These are phyloP conservation scores for Meganola albula DNA, from an alignment of 2,888 invertebrate species.

Conservation along the genomic window DNA sequence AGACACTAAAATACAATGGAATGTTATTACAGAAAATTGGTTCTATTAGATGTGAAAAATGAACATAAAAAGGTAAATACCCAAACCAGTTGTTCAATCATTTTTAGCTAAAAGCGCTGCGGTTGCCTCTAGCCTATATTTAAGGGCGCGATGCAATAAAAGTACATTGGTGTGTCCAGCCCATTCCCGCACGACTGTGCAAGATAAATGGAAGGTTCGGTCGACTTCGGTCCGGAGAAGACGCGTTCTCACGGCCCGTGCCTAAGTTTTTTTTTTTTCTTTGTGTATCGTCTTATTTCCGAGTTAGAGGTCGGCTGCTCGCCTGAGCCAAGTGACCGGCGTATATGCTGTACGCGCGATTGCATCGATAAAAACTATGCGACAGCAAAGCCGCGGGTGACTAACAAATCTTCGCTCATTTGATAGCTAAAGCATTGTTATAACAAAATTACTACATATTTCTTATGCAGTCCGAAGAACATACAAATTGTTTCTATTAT, in stretches of 20 bases:
- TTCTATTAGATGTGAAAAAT: too few relatives aligned
- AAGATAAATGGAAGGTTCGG: constrained; percentile 71
- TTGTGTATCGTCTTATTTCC: constrained; percentile 70
- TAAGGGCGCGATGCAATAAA: constrained; percentile 74
- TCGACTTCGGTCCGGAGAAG: constrained; percentile 53
- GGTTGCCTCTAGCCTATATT: constrained; percentile 67
- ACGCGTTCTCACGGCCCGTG: constrained; percentile 69
- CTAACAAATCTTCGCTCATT: constrained; percentile 55
- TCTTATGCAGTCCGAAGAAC: constrained; percentile 37
- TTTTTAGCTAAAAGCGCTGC: constrained; percentile 60
- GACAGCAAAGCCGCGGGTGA: constrained; percentile 44
- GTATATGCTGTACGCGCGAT: constrained; percentile 67
- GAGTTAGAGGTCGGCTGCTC: constrained; percentile 69
- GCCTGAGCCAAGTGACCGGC: constrained; percentile 62
- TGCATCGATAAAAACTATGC: constrained; percentile 58
- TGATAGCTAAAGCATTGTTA: too few relatives aligned
- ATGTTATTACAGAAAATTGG: too few relatives aligned
- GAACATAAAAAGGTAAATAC: too few relatives aligned
- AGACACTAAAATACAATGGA: too few relatives aligned
- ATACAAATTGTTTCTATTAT: constrained; percentile 36
- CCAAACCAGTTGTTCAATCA: constrained; percentile 50
- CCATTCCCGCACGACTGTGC: constrained; percentile 74
- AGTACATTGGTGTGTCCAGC: constrained; percentile 67
- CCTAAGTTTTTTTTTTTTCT: constrained; percentile 69
- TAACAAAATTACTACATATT: constrained; percentile 40